These are phyloP conservation scores for Sphaeridia pumilis DNA, from an alignment of 2,888 invertebrate genomes.

Conservation along the genomic window DNA sequence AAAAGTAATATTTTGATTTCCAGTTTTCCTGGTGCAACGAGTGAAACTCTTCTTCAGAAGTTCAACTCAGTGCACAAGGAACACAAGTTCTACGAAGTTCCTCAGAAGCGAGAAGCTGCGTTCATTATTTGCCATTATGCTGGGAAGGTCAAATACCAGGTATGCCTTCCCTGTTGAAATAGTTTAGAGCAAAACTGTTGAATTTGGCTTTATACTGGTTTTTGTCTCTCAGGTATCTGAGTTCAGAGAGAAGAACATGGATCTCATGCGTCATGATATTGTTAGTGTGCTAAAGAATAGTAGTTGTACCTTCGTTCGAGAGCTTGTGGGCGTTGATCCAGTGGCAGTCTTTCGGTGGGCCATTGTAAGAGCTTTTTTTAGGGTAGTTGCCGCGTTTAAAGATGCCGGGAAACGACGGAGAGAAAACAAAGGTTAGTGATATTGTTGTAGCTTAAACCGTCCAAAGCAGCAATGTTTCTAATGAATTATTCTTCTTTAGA, in stretches of 20 bases:
- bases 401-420: constrained; percentile 51
- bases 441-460: too few relatives aligned
- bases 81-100: constrained; percentile 83
- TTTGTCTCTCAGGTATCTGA: constrained; percentile 57
- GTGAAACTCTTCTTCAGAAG: constrained; percentile 84
- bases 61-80: constrained; percentile 86
- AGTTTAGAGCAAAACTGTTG: too few relatives aligned
- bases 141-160: constrained; percentile 91
- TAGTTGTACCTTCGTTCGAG: constrained; percentile 81
- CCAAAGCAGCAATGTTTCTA: too few relatives aligned
- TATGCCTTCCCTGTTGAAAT: too few relatives aligned
- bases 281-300: constrained; percentile 88
- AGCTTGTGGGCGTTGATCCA: constrained; percentile 83
- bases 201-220: not conserved
- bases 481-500: too few relatives aligned
- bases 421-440: constrained; percentile 43
- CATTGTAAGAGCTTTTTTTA: constrained; percentile 78
- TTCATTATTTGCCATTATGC: constrained; percentile 92
- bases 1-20: too few relatives aligned
- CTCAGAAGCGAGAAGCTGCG: constrained; percentile 78
- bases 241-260: constrained; percentile 91
- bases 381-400: constrained; percentile 80
- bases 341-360: constrained; percentile 90
- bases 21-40: constrained; percentile 91
- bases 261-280: constrained; percentile 87